Evolutionary conservation across 2,797 vertebrate genomes (phyloP).

Genomic region (Sternarchorhynchus goeldii): DNA sequence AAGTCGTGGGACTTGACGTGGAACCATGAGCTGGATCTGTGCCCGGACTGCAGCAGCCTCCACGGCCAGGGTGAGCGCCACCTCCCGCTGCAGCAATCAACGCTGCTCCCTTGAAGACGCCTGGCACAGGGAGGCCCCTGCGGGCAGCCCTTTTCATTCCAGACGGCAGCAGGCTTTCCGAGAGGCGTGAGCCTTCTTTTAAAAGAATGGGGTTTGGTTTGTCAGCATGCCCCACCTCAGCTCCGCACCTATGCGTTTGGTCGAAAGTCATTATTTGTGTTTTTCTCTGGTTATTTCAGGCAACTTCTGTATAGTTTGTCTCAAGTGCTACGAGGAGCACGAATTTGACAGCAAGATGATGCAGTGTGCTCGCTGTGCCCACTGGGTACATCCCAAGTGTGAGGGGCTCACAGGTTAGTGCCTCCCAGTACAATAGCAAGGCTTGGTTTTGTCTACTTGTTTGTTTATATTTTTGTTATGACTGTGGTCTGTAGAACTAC

Average conservation of each 20-base stretch:
- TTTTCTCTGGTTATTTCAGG: slow-evolving; percentile 67
- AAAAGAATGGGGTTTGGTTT: no score
- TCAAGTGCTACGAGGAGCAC: slow-evolving; percentile 83
- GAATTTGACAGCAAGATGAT: slow-evolving; percentile 83
- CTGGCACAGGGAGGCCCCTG: no score
- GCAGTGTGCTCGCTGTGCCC: slow-evolving; percentile 82
- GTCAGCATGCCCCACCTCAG: not conserved
- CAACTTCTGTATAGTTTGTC: slow-evolving; percentile 86
- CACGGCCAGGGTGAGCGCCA: slow-evolving; percentile 78
- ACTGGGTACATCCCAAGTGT: slow-evolving; percentile 88
- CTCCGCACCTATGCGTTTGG: not conserved
- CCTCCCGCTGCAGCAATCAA: not conserved
- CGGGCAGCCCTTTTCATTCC: no score
- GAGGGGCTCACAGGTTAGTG: slow-evolving; percentile 85
- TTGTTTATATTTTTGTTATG: not conserved
- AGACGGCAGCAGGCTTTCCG: no score
- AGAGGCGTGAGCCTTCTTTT: no score
- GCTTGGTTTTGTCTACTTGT: not conserved
- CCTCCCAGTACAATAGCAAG: not conserved
- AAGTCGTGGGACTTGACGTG: slow-evolving; percentile 82
- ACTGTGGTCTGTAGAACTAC: not conserved
- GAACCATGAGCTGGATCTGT: slow-evolving; percentile 85
- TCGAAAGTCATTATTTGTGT: not conserved
- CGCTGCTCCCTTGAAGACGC: no score
- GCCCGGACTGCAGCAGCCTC: slow-evolving; percentile 81